Conservation (phyloP, 2,888 invertebrate species). For the Caenorhabditis sp. region DNA sequence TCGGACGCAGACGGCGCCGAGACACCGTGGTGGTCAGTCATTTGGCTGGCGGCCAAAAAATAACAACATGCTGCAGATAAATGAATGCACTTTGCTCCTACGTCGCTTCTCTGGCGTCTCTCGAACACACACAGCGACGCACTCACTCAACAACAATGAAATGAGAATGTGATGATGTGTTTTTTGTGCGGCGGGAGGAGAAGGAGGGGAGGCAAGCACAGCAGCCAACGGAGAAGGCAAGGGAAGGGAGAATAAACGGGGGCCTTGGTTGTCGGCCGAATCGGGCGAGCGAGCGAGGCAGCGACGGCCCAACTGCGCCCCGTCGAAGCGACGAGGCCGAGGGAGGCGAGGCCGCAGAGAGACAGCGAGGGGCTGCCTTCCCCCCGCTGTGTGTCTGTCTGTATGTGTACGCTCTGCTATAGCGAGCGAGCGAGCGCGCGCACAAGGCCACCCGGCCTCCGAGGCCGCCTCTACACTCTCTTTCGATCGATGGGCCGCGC, state of each 20-base stretch:
- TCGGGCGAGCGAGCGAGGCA: constrained; percentile 33
- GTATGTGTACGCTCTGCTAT: constrained; percentile 39
- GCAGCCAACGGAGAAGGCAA: constrained; percentile 1
- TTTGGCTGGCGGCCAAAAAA: constrained; percentile 23
- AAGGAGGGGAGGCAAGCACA: constrained; percentile 12
- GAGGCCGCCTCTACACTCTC: constrained; percentile 20
- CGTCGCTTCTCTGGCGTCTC: constrained; percentile 8
- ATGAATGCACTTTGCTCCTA: constrained; percentile 55
- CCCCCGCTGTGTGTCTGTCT: constrained; percentile 28
- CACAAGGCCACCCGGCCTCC: constrained; percentile 45
- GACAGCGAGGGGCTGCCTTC: constrained; percentile 10
- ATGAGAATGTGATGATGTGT: constrained; percentile 54
- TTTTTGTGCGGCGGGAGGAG: constrained; percentile 40
- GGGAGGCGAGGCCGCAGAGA: constrained; percentile 18
- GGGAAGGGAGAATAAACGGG: constrained; percentile 21
- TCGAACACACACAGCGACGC: constrained; percentile 20
- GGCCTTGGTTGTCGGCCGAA: constrained; percentile 12
- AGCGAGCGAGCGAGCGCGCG: constrained; percentile 43
- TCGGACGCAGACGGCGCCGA: constrained; percentile 17
- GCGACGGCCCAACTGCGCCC: constrained; percentile 37
- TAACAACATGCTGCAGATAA: constrained; percentile 46
- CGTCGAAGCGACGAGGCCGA: constrained; percentile 11
- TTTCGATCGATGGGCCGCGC: constrained; percentile 4
- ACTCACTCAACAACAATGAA: constrained; percentile 35
- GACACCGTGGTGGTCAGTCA: constrained; percentile 19